Evolutionary conservation across 2,888 invertebrate genomes (phyloP).

Genomic region (Papilio gigon): DNA sequence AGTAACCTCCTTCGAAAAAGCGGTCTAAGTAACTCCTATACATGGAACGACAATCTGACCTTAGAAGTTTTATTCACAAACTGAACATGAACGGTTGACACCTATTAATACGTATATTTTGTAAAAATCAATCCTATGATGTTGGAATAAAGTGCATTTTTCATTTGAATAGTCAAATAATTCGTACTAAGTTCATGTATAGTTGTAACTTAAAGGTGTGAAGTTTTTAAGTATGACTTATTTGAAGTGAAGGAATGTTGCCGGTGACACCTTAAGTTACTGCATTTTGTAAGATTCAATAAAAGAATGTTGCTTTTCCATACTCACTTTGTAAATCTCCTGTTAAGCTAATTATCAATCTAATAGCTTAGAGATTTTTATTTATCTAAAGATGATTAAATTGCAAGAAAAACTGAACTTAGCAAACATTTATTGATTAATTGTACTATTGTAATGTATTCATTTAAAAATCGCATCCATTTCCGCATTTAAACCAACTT

Average conservation of each 20-base stretch:
- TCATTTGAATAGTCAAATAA: not conserved
- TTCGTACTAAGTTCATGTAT: slow-evolving; percentile 1
- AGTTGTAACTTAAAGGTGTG: slow-evolving; percentile 25
- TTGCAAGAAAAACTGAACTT: not conserved
- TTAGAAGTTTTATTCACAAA: slow-evolving; percentile 17
- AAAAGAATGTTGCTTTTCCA: slow-evolving; percentile 8
- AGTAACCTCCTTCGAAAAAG: not conserved
- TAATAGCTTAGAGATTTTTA: not conserved
- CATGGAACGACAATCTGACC: slow-evolving; percentile 3
- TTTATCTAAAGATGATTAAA: no score
- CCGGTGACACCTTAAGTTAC: not conserved
- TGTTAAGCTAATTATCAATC: not conserved
- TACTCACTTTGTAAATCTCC: not conserved
- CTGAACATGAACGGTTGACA: not conserved
- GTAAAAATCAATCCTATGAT: not conserved
- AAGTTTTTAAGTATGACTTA: slow-evolving; percentile 17
- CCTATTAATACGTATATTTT: not conserved
- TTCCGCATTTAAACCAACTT: not conserved
- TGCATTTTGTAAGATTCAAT: slow-evolving; percentile 2
- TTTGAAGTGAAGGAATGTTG: slow-evolving; percentile 5
- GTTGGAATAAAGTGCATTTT: slow-evolving; percentile 14
- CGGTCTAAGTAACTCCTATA: not conserved
- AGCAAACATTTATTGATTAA: not conserved
- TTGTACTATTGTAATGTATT: not conserved
- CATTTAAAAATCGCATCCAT: slow-evolving; percentile 6